These are phyloP conservation scores for Hyphantria cunea DNA, from an alignment of 1,140 invertebrate species.

Conservation along the genomic window DNA sequence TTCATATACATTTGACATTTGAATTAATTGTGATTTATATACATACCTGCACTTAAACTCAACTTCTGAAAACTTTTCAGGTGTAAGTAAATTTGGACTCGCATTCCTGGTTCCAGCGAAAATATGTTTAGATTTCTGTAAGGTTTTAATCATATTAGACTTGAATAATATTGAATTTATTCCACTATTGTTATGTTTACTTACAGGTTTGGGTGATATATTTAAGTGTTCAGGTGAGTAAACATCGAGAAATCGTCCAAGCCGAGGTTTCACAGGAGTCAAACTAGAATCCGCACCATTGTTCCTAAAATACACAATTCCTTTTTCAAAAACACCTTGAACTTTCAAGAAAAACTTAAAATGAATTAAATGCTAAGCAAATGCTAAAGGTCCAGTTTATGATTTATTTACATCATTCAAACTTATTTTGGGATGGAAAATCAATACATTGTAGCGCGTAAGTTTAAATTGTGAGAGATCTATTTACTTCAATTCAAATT, in stretches of 20 bases:
- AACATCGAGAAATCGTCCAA: constrained; percentile 65
- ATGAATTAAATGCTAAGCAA: constrained; percentile 40
- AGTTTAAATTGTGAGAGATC: constrained; percentile 53
- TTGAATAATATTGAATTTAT: background rate
- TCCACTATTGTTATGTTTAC: constrained; percentile 29
- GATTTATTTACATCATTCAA: constrained; percentile 78
- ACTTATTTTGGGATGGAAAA: constrained; percentile 76
- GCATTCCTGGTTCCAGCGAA: constrained; percentile 55
- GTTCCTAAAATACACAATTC: constrained; percentile 31
- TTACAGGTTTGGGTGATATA: constrained; percentile 70
- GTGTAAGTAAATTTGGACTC: constrained; percentile 54
- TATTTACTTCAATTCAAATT: constrained; percentile 6
- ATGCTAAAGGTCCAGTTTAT: constrained; percentile 56
- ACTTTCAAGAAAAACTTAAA: constrained; percentile 13
- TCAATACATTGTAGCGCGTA: constrained; percentile 76
- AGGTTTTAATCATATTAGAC: constrained; percentile 18
- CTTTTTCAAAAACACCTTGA: constrained; percentile 17
- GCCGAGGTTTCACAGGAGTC: constrained; percentile 64
- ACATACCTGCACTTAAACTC: constrained; percentile 64
- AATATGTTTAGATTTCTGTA: constrained; percentile 49
- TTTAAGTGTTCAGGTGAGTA: constrained; percentile 76
- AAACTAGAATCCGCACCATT: constrained; percentile 41
- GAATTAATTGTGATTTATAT: too few species aligned
- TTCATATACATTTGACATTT: too few species aligned
- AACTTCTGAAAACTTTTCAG: constrained; percentile 51